Conservation (phyloP, 2,113 vertebrate species). For the Tragelaphus strepsiceros region DNA sequence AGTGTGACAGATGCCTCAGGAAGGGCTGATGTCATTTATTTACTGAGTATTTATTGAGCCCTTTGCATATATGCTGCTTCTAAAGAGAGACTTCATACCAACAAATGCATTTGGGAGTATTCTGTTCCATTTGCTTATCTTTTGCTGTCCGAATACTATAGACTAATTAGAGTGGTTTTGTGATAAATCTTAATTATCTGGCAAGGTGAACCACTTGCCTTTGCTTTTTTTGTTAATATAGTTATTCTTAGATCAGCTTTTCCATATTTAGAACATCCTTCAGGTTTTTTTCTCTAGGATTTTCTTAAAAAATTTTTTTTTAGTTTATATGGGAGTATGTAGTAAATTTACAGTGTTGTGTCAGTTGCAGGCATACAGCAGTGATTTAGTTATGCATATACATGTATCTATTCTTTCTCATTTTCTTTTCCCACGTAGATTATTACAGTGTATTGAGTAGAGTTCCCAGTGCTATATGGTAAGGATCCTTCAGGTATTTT, state of each 20-base stretch:
- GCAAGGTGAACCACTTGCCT: neutral
- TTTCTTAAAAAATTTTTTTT: neutral
- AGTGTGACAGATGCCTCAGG: neutral
- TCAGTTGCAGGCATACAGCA: neutral
- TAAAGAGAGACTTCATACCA: neutral
- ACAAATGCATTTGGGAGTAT: neutral
- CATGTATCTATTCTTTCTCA: neutral
- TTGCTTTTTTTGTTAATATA: neutral
- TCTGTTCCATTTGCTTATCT: neutral
- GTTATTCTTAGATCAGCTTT: neutral
- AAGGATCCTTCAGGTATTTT: neutral
- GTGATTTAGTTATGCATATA: neutral
- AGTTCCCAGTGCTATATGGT: neutral
- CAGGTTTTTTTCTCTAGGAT: neutral
- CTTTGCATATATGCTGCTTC: neutral
- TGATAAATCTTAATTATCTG: neutral
- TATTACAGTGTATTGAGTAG: neutral
- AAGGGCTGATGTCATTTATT: neutral
- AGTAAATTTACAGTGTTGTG: neutral
- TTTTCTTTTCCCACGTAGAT: neutral
- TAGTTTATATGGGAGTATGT: neutral
- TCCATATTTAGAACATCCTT: neutral
- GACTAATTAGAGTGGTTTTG: constrained; percentile 12
- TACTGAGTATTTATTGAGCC: neutral
- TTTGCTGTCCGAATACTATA: neutral